Conservation (phyloP, 2,113 vertebrate genomes). For the Melanotaenia duboulayi region DNA sequence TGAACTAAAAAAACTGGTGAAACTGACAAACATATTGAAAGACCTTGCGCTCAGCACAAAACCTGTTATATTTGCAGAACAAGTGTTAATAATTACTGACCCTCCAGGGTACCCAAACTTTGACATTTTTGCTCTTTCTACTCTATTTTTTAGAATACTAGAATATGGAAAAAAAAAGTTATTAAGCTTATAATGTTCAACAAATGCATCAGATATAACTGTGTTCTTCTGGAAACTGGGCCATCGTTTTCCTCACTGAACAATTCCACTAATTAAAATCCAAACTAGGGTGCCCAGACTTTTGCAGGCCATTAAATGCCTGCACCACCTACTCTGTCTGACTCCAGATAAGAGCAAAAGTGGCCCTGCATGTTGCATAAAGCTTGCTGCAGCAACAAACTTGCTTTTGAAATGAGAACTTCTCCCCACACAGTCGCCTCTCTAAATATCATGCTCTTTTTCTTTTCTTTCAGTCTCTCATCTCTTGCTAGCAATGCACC, state of each 20-base stretch:
- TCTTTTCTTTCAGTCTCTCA: conserved; percentile 1
- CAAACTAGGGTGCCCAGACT: neutral
- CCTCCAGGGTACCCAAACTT: neutral
- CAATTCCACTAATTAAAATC: neutral
- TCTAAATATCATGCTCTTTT: neutral
- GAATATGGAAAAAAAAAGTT: neutral
- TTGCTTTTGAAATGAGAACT: conserved; percentile 9
- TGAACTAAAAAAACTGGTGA: too few relatives aligned
- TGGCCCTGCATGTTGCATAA: conserved; percentile 7
- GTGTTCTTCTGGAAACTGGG: neutral
- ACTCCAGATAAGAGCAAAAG: conserved; percentile 21
- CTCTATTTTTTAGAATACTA: too few relatives aligned
- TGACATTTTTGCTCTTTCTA: neutral
- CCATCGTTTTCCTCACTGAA: neutral
- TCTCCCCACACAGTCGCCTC: neutral
- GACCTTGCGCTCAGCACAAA: too few relatives aligned
- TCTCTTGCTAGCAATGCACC: conserved; percentile 32
- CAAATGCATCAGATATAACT: neutral
- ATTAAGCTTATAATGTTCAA: neutral
- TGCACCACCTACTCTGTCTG: neutral
- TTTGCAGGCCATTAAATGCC: neutral
- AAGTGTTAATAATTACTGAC: neutral
- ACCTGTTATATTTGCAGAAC: neutral
- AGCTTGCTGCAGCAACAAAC: conserved; percentile 19
- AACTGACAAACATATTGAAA: too few relatives aligned